phyloP scores from a whole-genome alignment of 2,888 invertebrate genomes.

The Drosophila vallismaia region DNA sequence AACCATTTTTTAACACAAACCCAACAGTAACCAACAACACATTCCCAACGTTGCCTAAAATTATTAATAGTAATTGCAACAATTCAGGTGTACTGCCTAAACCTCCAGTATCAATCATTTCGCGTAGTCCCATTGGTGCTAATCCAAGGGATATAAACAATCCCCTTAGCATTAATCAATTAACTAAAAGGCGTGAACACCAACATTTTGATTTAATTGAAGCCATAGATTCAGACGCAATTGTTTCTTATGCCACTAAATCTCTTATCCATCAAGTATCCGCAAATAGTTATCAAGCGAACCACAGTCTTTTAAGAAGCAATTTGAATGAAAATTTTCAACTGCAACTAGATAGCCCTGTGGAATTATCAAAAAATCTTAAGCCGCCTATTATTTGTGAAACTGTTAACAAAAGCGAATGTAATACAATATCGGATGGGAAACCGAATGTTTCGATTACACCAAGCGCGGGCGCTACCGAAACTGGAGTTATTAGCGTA shows the following conservation, averaged over 20 bases:
- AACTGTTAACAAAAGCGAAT: conserved; percentile 49
- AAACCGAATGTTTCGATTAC: conserved; percentile 35
- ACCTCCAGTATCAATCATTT: conserved; percentile 27
- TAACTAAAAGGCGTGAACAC: conserved; percentile 87
- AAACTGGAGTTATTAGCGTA: conserved; percentile 83
- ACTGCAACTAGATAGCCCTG: conserved; percentile 78
- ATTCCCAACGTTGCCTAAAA: conserved; percentile 37
- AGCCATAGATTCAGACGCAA: conserved; percentile 25
- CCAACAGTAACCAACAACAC: conserved; percentile 22
- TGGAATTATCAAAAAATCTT: conserved; percentile 55
- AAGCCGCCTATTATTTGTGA: conserved; percentile 34
- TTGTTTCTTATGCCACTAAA: conserved; percentile 25
- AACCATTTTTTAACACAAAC: conserved; percentile 51
- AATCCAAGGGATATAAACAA: conserved; percentile 96
- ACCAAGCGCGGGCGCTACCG: conserved; percentile 57
- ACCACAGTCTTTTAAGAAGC: conserved; percentile 66
- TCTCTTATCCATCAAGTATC: conserved; percentile 41
- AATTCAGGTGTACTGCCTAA: conserved; percentile 58
- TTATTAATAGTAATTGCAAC: conserved; percentile 49
- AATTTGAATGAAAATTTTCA: conserved; percentile 81
- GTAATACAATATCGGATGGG: conserved; percentile 54
- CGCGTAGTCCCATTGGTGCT: conserved; percentile 93
- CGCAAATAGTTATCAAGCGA: conserved; percentile 30
- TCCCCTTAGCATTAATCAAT: conserved; percentile 94
- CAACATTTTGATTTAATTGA: conserved; percentile 48